phyloP scores from a whole-genome alignment of 2,888 invertebrate genomes.

The Alentia gelatinosa region DNA sequence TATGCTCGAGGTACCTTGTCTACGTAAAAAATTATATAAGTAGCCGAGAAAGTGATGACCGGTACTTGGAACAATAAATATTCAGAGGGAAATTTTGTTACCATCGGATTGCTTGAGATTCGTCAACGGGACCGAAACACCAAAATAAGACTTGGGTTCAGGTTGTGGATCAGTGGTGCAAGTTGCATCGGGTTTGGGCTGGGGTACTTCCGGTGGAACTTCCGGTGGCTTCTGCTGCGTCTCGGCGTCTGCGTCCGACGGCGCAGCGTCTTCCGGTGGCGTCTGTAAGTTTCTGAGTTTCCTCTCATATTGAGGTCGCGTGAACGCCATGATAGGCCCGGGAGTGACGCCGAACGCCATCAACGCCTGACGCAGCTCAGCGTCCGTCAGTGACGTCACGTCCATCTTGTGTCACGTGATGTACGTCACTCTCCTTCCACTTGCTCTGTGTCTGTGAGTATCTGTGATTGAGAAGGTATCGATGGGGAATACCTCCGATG shows the following conservation, averaged over 20 bases:
- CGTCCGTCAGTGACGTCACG: not conserved
- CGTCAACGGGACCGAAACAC: not conserved
- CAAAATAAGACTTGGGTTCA: not conserved
- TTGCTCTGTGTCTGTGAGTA: too few species aligned
- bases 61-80: too few species aligned
- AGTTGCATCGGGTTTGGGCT: not conserved
- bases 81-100: too few species aligned
- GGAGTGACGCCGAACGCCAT: not conserved
- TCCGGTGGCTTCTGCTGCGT: too few species aligned
- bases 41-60: too few species aligned
- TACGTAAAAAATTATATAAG: too few species aligned
- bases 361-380: slow-evolving; percentile 29
- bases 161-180: not conserved
- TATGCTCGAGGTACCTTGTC: too few species aligned
- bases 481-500: too few species aligned
- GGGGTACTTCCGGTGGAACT: not conserved
- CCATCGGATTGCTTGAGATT: not conserved
- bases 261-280: not conserved
- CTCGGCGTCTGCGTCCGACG: not conserved
- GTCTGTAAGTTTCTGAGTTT: not conserved
- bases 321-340: slow-evolving; percentile 56
- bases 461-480: too few species aligned
- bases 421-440: too few species aligned
- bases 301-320: slow-evolving; percentile 53
- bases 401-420: slow-evolving; percentile 34